These are phyloP conservation scores for Rallus crepitans DNA, from an alignment of 2,797 vertebrate species.

Conservation along the genomic window DNA sequence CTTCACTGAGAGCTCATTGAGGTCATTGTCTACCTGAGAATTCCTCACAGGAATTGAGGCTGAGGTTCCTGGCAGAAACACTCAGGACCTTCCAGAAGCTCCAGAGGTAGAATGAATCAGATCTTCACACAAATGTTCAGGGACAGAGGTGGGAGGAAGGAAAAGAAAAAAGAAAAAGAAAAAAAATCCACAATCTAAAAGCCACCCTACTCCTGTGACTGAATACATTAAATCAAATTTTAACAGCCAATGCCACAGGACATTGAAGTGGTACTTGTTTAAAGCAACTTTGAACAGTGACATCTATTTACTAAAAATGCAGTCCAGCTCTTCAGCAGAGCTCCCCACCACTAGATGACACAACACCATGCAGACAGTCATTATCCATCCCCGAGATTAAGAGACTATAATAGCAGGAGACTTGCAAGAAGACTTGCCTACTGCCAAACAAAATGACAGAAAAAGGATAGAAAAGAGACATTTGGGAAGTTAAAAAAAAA, in stretches of 20 bases:
- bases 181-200: background rate
- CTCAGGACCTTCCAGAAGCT: background rate
- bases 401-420: background rate
- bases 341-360: background rate
- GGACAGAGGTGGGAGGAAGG: rapidly evolving
- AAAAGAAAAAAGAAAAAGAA: rapidly evolving
- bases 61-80: background rate
- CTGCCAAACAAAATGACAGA: background rate
- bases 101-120: background rate
- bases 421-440: background rate
- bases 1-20: background rate
- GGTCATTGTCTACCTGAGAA: background rate
- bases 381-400: background rate
- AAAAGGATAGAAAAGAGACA: background rate
- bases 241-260: background rate
- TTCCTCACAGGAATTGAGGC: background rate
- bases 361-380: background rate
- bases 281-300: background rate
- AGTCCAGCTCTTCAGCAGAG: background rate
- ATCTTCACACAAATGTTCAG: background rate
- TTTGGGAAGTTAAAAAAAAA: rapidly evolving
- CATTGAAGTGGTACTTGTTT: background rate
- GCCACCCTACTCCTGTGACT: background rate
- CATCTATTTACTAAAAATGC: background rate
- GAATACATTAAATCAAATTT: background rate